A percentile compares a stretch with the other conserved stretches of the same genome.
Evolutionary conservation across 2,888 invertebrate species (phyloP).

Genomic region (Stenchaetothrips biformis): DNA sequence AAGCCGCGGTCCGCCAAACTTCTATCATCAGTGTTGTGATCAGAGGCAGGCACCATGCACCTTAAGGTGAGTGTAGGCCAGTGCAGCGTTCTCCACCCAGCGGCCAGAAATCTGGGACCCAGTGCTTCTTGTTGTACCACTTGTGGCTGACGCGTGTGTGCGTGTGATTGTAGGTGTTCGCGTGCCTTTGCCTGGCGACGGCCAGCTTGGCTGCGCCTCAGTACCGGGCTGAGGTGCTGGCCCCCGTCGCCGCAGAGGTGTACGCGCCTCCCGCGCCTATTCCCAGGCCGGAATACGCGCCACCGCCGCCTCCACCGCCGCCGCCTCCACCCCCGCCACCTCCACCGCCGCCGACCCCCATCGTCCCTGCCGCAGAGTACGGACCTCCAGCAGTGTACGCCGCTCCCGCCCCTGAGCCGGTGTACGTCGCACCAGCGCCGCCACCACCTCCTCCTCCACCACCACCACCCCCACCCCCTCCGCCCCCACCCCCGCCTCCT

Average conservation of each 20-base stretch:
- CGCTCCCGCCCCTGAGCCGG: neutral
- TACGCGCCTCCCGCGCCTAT: neutral
- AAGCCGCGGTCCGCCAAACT: neutral
- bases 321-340: neutral
- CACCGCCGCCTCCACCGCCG: neutral
- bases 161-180: neutral
- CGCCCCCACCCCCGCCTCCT: neutral
- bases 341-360: neutral
- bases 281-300: neutral
- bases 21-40: neutral
- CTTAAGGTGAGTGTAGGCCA: neutral
- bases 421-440: neutral
- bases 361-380: neutral
- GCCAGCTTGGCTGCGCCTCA: neutral
- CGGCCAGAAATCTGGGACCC: too few relatives aligned
- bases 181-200: neutral
- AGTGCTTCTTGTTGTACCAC: too few relatives aligned
- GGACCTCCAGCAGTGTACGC: neutral
- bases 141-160: too few relatives aligned
- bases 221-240: neutral
- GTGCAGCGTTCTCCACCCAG: too few relatives aligned
- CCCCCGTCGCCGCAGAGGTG: neutral
- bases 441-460: neutral
- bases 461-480: neutral
- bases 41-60: neutral